Percentiles rank a stretch among this genome's conserved stretches.
phyloP scores from a whole-genome alignment of 2,113 vertebrate species.

The Lophura nycthemera region DNA sequence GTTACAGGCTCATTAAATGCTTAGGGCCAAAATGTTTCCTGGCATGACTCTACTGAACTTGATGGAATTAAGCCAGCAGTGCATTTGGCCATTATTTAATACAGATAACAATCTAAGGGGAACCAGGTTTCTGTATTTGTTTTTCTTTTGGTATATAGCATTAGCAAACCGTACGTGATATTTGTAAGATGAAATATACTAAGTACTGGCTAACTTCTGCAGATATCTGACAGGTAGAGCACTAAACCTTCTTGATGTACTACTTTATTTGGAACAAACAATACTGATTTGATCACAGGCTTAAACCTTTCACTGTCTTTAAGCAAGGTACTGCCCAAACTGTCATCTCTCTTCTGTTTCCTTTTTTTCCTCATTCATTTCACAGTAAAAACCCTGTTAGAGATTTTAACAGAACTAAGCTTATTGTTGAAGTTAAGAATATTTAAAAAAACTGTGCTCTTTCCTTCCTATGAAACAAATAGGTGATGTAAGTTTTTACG shows the following conservation, averaged over 20 bases:
- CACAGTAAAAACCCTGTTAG: background rate
- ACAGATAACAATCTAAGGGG: constrained; percentile 35
- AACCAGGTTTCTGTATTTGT: constrained; percentile 46
- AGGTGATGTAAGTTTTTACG: background rate
- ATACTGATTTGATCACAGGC: background rate
- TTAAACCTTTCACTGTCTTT: background rate
- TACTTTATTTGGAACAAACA: background rate
- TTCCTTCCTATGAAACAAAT: background rate
- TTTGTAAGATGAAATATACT: background rate
- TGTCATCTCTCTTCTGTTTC: background rate
- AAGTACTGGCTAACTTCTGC: background rate
- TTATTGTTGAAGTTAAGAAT: background rate
- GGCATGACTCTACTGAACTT: constrained; percentile 14
- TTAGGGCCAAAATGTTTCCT: constrained; percentile 48
- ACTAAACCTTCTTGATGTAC: background rate
- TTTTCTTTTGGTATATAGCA: constrained; percentile 23
- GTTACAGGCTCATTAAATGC: constrained; percentile 51
- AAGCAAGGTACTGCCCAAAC: background rate
- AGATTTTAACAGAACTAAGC: background rate
- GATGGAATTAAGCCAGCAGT: constrained; percentile 45
- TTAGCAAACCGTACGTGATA: background rate
- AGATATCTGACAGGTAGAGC: background rate
- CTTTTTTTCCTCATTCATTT: background rate
- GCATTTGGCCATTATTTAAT: constrained; percentile 60
- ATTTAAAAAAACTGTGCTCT: background rate